phyloP scores from a whole-genome alignment of 2,113 vertebrate species.

The Poecilia latipinna region DNA sequence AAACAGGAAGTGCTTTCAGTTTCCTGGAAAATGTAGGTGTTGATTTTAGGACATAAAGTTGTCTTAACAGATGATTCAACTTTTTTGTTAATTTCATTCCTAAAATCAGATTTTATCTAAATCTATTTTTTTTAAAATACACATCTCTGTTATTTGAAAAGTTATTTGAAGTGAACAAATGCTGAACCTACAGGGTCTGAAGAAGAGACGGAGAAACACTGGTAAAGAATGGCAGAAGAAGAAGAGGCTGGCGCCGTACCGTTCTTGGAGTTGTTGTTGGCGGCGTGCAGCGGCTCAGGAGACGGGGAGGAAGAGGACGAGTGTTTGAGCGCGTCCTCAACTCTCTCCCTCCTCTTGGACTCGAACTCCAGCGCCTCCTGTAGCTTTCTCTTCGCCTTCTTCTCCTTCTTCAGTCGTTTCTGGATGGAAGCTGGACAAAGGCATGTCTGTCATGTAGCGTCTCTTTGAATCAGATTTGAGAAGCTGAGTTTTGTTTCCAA shows the following conservation, averaged over 20 bases:
- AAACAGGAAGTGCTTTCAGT: too few relatives aligned
- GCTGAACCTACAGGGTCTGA: background rate
- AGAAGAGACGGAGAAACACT: background rate
- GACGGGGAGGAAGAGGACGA: constrained; percentile 85
- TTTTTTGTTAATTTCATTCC: too few relatives aligned
- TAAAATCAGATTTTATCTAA: too few relatives aligned
- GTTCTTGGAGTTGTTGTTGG: constrained; percentile 81
- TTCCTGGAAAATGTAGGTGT: too few relatives aligned
- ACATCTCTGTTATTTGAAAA: too few relatives aligned
- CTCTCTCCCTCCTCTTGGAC: constrained; percentile 91
- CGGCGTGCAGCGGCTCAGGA: constrained; percentile 85
- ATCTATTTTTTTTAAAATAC: too few relatives aligned
- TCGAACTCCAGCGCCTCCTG: constrained; percentile 97
- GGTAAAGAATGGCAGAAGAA: background rate
- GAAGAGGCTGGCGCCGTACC: background rate
- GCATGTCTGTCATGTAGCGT: background rate
- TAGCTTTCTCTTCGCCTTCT: constrained; percentile 97
- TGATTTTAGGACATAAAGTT: too few relatives aligned
- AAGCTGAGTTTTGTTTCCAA: background rate
- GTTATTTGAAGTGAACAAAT: too few relatives aligned
- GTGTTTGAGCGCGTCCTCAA: constrained; percentile 90
- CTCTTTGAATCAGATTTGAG: background rate
- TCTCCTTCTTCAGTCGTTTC: constrained; percentile 97
- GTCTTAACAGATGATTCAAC: too few relatives aligned
- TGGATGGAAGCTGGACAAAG: constrained; percentile 89